Conservation (phyloP, 2,888 invertebrate species). For the Petrophora chlorosata region DNA sequence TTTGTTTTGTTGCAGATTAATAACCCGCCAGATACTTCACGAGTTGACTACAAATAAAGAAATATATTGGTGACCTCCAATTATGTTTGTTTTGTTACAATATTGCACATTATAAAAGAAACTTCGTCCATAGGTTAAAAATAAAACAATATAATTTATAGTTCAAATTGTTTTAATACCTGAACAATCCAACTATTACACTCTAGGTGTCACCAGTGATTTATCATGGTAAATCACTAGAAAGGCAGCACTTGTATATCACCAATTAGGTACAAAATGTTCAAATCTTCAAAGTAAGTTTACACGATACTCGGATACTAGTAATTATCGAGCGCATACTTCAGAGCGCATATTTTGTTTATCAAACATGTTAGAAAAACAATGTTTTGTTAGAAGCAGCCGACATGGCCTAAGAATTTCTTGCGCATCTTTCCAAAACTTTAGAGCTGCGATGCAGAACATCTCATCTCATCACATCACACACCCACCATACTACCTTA, state of each 20-base stretch:
- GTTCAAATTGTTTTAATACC: conserved; percentile 49
- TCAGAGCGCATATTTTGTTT: no score
- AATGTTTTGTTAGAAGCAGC: no score
- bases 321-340: no score
- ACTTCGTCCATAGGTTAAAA: conserved; percentile 28
- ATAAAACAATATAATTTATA: conserved; percentile 28
- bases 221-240: conserved; percentile 36
- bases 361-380: no score
- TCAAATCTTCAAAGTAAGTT: conserved; percentile 1
- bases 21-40: conserved; percentile 86
- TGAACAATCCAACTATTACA: conserved; percentile 58
- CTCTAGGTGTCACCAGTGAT: conserved; percentile 42
- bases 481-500: no score
- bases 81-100: no score
- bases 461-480: no score
- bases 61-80: conserved; percentile 85
- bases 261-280: conserved; percentile 27
- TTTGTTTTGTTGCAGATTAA: conserved; percentile 69
- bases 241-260: conserved; percentile 50
- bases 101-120: no score
- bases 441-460: no score
- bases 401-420: no score
- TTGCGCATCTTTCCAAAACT: no score
- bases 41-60: conserved; percentile 86
- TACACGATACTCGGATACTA: background rate